Base-by-base conservation (phyloP, 2,113 vertebrate genomes). In the Engystomops pustulosus region DNA sequence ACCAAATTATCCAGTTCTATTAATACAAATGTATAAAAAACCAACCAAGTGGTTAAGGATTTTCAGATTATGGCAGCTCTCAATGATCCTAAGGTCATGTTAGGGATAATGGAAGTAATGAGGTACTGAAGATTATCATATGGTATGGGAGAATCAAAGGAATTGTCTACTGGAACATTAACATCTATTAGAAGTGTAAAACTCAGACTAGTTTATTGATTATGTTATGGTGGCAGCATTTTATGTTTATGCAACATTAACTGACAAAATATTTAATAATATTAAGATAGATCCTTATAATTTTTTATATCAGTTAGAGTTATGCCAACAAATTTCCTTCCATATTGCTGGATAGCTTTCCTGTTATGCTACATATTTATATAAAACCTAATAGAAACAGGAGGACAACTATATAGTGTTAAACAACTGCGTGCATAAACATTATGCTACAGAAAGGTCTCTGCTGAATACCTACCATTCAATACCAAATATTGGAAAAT, bases 301-400 rank as follows among this genome's bases (percentile, higher is more conserved):
- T n/a, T 65, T 65, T 65, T 65, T 17, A 18, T 65, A 12, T 65
- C 27, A 32, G 27, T 65, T 65, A 32, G n/a, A n/a, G 30, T 18
- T 14, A 32, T 65, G 60, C 67, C 67, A 69, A 18, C 67, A 38
- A 20, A 69, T 69, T 38, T 69, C n/a, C n/a, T n/a, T n/a, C n/a
- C 32, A 69, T 38, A 38, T 69, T 69, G 17, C 38, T n/a, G 30
- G 34, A 38, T 38, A 20, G 25, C 34, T 69, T 65, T 38, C 34
- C 32, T 2, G 7, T 6, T 27, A 25, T 18, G 15, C 23, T 17
- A 27, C 14, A 62, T 62, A 27, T 15, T 62, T 62, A 30, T 62
- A 30, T 12, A 4, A 62, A 14, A 15, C 12, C 58, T 62, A 55
- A 55, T 55, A 12, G n/a, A n/a, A n/a, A n/a, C n/a, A n/a, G n/a